Evolutionary conservation across 2,797 vertebrate genomes (phyloP).

Genomic region (Morelia viridis): DNA sequence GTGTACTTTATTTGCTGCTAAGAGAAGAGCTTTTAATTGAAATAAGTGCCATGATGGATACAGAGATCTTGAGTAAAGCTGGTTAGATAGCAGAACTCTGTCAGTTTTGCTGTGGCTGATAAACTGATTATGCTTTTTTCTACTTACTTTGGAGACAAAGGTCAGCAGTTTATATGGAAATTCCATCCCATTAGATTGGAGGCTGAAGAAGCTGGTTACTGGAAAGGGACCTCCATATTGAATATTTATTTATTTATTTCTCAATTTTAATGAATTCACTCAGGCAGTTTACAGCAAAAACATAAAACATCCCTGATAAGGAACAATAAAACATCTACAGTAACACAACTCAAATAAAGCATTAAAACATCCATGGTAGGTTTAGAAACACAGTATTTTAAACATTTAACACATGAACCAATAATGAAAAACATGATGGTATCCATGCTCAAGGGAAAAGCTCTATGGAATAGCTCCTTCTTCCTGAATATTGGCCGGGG

Average conservation of each 20-base stretch:
- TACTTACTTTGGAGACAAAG: background rate
- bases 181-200: background rate
- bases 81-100: background rate
- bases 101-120: background rate
- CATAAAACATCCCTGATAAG: background rate
- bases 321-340: background rate
- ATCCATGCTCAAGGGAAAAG: background rate
- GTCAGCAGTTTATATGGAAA: background rate
- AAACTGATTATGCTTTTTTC: background rate
- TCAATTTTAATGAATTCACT: background rate
- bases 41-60: background rate
- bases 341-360: background rate
- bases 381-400: background rate
- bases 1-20: background rate
- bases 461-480: background rate
- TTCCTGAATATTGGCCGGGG: background rate
- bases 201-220: background rate
- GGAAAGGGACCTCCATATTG: background rate
- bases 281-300: background rate
- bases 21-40: background rate
- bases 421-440: background rate
- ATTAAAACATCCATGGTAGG: background rate
- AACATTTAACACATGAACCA: background rate
- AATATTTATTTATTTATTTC: background rate
- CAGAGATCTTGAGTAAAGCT: background rate